Conservation (phyloP, 2,797 vertebrate species). For the Steatocranus sp. region DNA sequence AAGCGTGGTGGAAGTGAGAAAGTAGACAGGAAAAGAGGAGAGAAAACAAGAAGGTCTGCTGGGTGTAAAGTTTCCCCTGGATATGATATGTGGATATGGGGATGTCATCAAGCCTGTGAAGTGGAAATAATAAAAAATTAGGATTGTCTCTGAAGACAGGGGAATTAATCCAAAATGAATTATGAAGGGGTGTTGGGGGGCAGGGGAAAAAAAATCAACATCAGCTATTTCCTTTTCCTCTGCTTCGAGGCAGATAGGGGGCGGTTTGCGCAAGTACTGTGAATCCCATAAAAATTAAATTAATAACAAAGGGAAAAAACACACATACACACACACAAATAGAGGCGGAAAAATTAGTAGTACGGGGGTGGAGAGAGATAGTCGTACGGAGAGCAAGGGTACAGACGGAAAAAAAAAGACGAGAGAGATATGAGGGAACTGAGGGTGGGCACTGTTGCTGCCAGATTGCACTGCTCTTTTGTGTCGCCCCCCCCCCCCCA, state of each 20-base stretch:
- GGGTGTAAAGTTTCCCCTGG: conserved; percentile 73
- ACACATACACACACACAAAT: conserved; percentile 35
- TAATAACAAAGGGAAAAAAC: conserved; percentile 58
- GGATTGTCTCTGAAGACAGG: conserved; percentile 76
- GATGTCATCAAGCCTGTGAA: conserved; percentile 76
- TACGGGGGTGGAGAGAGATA: conserved; percentile 51
- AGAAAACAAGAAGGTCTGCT: conserved; percentile 60
- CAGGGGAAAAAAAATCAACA: conserved; percentile 53
- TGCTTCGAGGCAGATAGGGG: conserved; percentile 67
- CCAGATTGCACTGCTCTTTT: conserved; percentile 71
- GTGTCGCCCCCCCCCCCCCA: too few relatives aligned
- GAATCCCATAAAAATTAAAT: conserved; percentile 69
- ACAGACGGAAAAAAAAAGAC: conserved; percentile 44
- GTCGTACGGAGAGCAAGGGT: conserved; percentile 45
- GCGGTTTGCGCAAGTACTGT: conserved; percentile 55
- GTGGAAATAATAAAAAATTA: conserved; percentile 80
- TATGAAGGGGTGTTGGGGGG: conserved; percentile 40
- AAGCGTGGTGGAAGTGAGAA: neutral
- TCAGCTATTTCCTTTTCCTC: conserved; percentile 70
- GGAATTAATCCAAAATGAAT: conserved; percentile 79
- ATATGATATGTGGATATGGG: conserved; percentile 73
- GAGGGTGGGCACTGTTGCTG: conserved; percentile 68
- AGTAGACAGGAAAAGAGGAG: conserved; percentile 1
- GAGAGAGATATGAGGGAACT: conserved; percentile 51
- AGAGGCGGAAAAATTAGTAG: conserved; percentile 50